These are phyloP conservation scores for Bothrops jararaca DNA, from an alignment of 2,113 vertebrate species.

Conservation along the genomic window DNA sequence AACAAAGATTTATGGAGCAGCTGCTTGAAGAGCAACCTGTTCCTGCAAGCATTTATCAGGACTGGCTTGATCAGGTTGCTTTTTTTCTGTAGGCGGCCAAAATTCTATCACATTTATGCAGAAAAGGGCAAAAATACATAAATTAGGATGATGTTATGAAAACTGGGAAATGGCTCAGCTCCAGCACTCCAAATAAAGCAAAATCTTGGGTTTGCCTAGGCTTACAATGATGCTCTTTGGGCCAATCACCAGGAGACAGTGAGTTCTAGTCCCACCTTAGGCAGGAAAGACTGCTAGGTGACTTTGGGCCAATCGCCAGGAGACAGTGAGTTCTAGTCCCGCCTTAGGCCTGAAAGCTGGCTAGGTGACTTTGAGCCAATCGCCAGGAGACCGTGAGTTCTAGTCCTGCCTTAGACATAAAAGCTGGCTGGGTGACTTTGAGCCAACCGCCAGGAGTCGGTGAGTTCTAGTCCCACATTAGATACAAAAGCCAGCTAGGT, in stretches of 20 bases:
- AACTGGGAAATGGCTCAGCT: neutral
- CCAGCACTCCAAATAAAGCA: neutral
- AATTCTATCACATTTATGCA: neutral
- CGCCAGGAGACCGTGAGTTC: too few relatives aligned
- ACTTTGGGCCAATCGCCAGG: too few relatives aligned
- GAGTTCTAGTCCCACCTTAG: too few relatives aligned
- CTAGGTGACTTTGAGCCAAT: too few relatives aligned
- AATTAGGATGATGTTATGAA: neutral
- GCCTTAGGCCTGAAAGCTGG: fast-evolving
- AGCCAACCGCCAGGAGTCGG: too few relatives aligned
- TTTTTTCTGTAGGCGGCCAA: neutral
- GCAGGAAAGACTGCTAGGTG: too few relatives aligned
- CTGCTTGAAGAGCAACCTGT: neutral
- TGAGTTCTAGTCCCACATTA: neutral
- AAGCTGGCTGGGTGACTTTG: too few relatives aligned
- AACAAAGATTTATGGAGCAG: neutral
- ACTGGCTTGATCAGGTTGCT: neutral
- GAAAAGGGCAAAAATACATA: neutral
- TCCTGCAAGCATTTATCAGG: neutral
- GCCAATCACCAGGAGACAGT: too few relatives aligned
- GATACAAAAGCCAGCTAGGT: fast-evolving
- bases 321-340: too few relatives aligned
- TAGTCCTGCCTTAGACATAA: fast-evolving
- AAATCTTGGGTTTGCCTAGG: neutral
- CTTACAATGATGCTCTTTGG: neutral